Base-by-base conservation (phyloP, 1,140 invertebrate genomes). In the Mizuhopecten yessoensis region DNA sequence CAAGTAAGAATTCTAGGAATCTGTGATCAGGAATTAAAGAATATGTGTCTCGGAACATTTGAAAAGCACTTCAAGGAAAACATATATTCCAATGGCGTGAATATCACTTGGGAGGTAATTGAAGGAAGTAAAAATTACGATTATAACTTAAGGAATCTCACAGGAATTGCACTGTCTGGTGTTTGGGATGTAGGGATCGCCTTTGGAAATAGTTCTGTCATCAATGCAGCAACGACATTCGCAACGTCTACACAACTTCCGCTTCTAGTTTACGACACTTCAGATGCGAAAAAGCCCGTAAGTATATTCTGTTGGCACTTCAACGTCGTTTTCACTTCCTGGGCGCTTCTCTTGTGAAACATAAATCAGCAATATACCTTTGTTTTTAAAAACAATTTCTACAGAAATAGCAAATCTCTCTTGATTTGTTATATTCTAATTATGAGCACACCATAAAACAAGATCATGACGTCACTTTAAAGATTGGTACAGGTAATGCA, bases 1-100 rank as follows among this genome's bases (percentile, higher is more conserved):
- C 57, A 75, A 75, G 29, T 75, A 2, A 75, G 57, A 75, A 75
- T 75, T 75, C 57, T 75, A 75, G 57, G 57, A 75, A 75, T 75
- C 17, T 75, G 57, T 75, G 57, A 75, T 75, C 57, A 75, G 57
- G n/a, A 75, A 75, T 75, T 75, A 75, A n/a, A 5, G 11, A 75
- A n/a, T n/a, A 75, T 75, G 57, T 75, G 57, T n/a, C 29, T 29
- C 57, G 57, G 57, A 75, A 75, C 57, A 29, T 75, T 75, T 75
- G 23, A 75, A 17, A 75, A 13, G 29, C 57, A 75, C 29, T 75
- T 75, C 57, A n/a, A 75, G n/a, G 57, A 75, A 29, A 75, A 75
- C 11, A 1, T 75, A 5, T 75, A 75, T 29, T 17, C 57, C 9
- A 75, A n/a, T 3, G n/a, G 57, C n/a, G 23, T 75, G 11, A 75